Conservation (phyloP, 2,888 invertebrate species). For the Pammene aurita region DNA sequence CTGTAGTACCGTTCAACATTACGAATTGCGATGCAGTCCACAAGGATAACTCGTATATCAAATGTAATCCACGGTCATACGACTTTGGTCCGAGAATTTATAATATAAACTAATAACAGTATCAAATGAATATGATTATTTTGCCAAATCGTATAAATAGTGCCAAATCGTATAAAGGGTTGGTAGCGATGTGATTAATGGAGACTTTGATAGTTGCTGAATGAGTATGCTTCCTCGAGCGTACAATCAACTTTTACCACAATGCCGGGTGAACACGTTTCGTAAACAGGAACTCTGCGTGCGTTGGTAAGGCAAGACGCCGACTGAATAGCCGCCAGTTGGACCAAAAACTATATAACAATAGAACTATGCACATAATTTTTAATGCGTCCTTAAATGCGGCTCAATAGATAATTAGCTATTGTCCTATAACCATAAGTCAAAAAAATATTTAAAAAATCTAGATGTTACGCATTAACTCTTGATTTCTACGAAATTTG, state of each 20-base stretch:
- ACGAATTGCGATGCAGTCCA: constrained; percentile 20
- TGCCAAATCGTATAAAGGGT: constrained; percentile 3
- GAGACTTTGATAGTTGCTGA: constrained; percentile 48
- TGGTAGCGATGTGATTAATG: constrained; percentile 3
- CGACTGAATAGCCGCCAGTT: not conserved
- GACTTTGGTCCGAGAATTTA: too few relatives aligned
- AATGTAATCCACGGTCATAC: not conserved
- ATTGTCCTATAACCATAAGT: too few relatives aligned
- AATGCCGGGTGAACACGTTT: constrained; percentile 70
- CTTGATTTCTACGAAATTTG: too few relatives aligned
- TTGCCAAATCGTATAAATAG: too few relatives aligned
- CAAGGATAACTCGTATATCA: constrained; percentile 12
- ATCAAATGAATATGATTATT: too few relatives aligned
- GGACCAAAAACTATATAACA: not conserved
- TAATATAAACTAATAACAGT: too few relatives aligned
- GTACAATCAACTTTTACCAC: constrained; percentile 80
- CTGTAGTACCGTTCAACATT: constrained; percentile 28
- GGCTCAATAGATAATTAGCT: too few relatives aligned
- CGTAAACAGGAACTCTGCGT: constrained; percentile 71
- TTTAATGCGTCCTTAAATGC: too few relatives aligned
- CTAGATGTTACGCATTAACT: too few relatives aligned
- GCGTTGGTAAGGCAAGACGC: constrained; percentile 42
- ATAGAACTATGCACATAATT: too few relatives aligned
- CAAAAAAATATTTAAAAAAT: too few relatives aligned
- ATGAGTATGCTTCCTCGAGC: constrained; percentile 63